Percentiles rank a stretch among this genome's conserved stretches.
phyloP scores from a whole-genome alignment of 2,888 invertebrate genomes.

The Cheilosia soror region DNA sequence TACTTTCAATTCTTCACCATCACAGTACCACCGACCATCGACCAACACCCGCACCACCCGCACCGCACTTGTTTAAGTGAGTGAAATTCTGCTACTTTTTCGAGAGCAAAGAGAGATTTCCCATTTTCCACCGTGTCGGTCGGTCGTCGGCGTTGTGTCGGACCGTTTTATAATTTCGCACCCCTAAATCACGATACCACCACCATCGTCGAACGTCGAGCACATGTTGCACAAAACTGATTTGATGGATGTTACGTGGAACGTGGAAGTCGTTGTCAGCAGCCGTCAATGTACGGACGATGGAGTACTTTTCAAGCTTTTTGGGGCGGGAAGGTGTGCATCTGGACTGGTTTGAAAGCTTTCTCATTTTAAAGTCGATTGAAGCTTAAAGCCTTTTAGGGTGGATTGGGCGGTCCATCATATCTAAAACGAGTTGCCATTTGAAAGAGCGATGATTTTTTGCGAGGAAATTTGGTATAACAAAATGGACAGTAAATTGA shows the following conservation, averaged over 20 bases:
- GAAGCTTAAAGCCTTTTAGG: constrained; percentile 33
- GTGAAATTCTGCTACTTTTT: constrained; percentile 14
- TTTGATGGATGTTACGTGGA: constrained; percentile 64
- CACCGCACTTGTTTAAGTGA: constrained; percentile 16
- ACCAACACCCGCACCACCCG: background rate
- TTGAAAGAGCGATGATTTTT: background rate
- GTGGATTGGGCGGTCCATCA: background rate
- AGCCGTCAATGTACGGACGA: constrained; percentile 43
- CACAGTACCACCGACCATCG: background rate
- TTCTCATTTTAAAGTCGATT: constrained; percentile 1
- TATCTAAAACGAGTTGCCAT: background rate
- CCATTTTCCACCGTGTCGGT: constrained; percentile 38
- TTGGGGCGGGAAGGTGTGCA: background rate
- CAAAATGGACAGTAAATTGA: constrained; percentile 26
- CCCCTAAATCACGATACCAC: constrained; percentile 53
- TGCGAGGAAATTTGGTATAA: background rate
- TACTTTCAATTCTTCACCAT: constrained; percentile 46
- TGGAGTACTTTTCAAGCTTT: constrained; percentile 37
- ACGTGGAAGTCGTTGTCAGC: constrained; percentile 52
- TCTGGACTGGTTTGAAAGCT: background rate
- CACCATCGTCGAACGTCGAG: constrained; percentile 8
- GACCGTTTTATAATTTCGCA: constrained; percentile 60
- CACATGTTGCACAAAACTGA: constrained; percentile 71
- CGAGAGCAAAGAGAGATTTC: constrained; percentile 11
- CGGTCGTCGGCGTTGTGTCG: background rate